Base-by-base conservation (phyloP, 2,888 invertebrate genomes). In the Caenorhabditis imperialis region DNA sequence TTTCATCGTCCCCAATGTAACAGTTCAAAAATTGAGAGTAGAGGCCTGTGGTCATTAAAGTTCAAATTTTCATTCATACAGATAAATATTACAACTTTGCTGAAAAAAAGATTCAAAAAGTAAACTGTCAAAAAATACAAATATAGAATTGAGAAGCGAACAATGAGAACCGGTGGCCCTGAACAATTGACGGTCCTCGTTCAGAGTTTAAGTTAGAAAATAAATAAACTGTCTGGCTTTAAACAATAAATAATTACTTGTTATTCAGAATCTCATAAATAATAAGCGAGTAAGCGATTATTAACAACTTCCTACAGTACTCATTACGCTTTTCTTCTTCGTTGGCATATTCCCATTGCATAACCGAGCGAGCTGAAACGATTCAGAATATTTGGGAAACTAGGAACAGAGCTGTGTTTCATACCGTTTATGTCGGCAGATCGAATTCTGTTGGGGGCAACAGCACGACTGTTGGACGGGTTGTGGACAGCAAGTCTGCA, bases 401-500 rank as follows among this genome's bases (percentile, higher is more conserved):
- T n/a, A n/a, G n/a, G n/a, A n/a, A n/a, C n/a, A n/a, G n/a, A n/a
- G n/a, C n/a, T n/a, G 6, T 20, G 18, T 40, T 4, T 12, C 12
- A n/a, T 23, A 73, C 74, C 75, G 50, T 58, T 75, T 75, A 37
- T 47, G 35, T 20, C 75, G 33, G 50, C 75, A 75, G 27, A 70
- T 67, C 4, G 69, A 58, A 8, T 44, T 22, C 8, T 27, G 61
- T 16, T 30, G 20, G 10, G 57, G 69, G 18, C 74, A 75, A 38
- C 74, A 75, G 42, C 62, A 69, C 1, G 61, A 53, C 27, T 62
- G 74, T 54, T 53, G 74, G 20, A 44, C 44, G 25, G 69, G 62
- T 27, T 40, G 74, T 14, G 69, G 74, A 20, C 74, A 75, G 50
- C 74, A 75, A n/a, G 74, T 58, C 61, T 69, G 69, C 33, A 70